Conservation (phyloP, 2,888 invertebrate genomes). For the Drosophila niveifrons region DNA sequence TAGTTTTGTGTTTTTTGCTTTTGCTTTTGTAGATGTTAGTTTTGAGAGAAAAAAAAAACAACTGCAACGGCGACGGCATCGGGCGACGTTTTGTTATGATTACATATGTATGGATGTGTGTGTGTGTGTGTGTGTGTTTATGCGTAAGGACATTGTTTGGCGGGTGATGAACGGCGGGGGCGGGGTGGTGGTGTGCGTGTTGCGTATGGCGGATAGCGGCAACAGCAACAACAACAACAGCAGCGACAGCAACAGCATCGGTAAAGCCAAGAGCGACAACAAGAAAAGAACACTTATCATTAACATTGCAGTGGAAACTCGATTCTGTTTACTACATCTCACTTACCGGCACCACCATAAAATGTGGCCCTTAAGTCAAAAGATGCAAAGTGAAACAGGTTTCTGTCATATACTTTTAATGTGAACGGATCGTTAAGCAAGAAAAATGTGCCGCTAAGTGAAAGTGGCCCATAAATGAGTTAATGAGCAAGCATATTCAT, state of each 20-base stretch:
- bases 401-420: neutral
- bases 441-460: too few relatives aligned
- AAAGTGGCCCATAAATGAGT: too few relatives aligned
- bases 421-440: neutral
- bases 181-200: conserved; percentile 9
- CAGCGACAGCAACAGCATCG: conserved; percentile 41
- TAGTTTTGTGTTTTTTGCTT: conserved; percentile 13
- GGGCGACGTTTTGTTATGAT: conserved; percentile 54
- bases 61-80: conserved; percentile 57
- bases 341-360: too few relatives aligned
- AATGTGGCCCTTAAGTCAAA: too few relatives aligned
- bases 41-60: conserved; percentile 2
- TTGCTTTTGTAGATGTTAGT: conserved; percentile 14
- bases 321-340: too few relatives aligned
- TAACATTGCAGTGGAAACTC: conserved; percentile 5
- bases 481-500: too few relatives aligned
- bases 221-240: conserved; percentile 46
- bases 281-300: conserved; percentile 31
- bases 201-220: conserved; percentile 35
- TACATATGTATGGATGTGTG: conserved; percentile 25
- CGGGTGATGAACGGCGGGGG: neutral
- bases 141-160: neutral
- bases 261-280: conserved; percentile 28
- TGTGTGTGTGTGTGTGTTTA: conserved; percentile 1
- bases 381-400: neutral